These are phyloP conservation scores for Channa maculata DNA, from an alignment of 2,113 vertebrate species.

Conservation along the genomic window DNA sequence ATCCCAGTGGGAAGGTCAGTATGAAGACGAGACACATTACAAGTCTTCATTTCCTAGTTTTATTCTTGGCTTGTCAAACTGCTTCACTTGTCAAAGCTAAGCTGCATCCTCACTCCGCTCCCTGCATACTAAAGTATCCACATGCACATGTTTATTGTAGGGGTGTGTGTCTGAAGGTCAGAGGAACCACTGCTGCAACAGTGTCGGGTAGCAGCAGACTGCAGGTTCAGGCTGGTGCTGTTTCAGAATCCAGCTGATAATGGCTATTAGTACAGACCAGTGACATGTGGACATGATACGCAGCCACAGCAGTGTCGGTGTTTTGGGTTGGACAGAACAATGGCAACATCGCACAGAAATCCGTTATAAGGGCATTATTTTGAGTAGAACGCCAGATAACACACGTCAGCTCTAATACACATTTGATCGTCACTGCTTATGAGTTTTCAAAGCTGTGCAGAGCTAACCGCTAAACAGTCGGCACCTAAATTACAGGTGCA, in stretches of 20 bases:
- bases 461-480: slow-evolving; percentile 1
- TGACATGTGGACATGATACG: slow-evolving; percentile 52
- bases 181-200: slow-evolving; percentile 37
- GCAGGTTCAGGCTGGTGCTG: slow-evolving; percentile 40
- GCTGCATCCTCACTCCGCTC: slow-evolving; percentile 59
- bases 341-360: slow-evolving; percentile 35
- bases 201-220: slow-evolving; percentile 56
- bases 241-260: slow-evolving; percentile 54
- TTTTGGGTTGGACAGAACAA: slow-evolving; percentile 26
- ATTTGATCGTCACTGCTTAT: slow-evolving; percentile 4
- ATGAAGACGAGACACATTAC: slow-evolving; percentile 67
- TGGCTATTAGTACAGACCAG: slow-evolving; percentile 43
- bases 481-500: slow-evolving; percentile 11
- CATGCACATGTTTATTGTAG: slow-evolving; percentile 20
- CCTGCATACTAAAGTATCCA: slow-evolving; percentile 69
- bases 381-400: slow-evolving; percentile 23
- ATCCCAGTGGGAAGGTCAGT: slow-evolving; percentile 71
- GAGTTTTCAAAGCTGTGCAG: slow-evolving; percentile 23
- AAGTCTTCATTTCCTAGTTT: slow-evolving; percentile 79
- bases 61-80: slow-evolving; percentile 79
- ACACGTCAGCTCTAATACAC: slow-evolving; percentile 3
- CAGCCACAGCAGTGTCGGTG: slow-evolving; percentile 26
- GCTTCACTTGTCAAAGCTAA: slow-evolving; percentile 70
- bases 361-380: slow-evolving; percentile 16
- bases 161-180: slow-evolving; percentile 56